Base-by-base conservation (phyloP, 2,797 vertebrate genomes). In the Buphagus erythrorhynchus region DNA sequence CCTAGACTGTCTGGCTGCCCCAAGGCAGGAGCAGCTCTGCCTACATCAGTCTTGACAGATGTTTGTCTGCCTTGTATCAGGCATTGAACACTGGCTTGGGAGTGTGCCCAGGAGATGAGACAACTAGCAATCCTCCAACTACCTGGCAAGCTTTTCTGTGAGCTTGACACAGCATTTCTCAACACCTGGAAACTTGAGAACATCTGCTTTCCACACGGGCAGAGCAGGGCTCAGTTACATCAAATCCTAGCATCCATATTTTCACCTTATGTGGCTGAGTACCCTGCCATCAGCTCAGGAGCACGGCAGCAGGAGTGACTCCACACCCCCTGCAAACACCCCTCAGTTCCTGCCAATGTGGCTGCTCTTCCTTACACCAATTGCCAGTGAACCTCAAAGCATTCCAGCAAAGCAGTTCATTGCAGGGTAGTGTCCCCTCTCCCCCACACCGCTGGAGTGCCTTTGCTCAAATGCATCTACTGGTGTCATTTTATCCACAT, bases 131-230 rank as follows among this genome's bases (percentile, higher is more conserved):
- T 40, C 71, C 89, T 94, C 91, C 88, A 58, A 75, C 21, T 83
- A 86, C 91, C 73, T 95, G 95, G 89, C 88, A 94, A 86, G 74
- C 65, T 90, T 65, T 79, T 86, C 73, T 69, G 25, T 16, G 66
- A 93, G 66, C 43, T 92, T 91, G 79, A 95, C 69, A 73, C 14
- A 36, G 76, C 87, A 90, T 88, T 93, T 94, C 87, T 94, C 79
- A 95, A 62, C 87, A 97, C 94, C 89, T 96, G 94, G 89, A 90
- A 95, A 81, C 82, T 62, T 69, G 59, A 84, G 93, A 94, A 90
- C 96, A 95, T 90, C 94, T 96, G 92, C 93, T 90, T 97, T 95
- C 73, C 55, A 75, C 62, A 63, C 3, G 0, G 54, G 78, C 46
- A 87, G 36, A 89, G 46, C 66, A 93, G 17, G 75, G 82, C n/a